Evolutionary conservation across 2,113 vertebrate genomes (phyloP), one percentile per base, ranked within the genome.

Genomic region (Jacana jacana): DNA sequence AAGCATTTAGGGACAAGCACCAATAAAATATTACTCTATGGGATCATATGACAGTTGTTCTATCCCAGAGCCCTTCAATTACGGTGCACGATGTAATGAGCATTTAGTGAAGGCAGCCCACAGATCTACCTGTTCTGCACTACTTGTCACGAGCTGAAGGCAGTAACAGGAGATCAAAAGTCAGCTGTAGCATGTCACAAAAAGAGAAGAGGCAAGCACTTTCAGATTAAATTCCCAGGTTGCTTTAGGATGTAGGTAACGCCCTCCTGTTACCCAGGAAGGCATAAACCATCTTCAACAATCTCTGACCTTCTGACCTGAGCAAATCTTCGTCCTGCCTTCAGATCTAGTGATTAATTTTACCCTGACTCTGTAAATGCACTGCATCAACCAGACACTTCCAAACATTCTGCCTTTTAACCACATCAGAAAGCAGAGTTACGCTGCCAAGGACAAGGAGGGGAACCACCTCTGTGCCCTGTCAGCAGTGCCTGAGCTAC

Each of bases 341-440:
- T 91, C 68, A 90, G 60, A 81, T 70, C 35, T 60, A 72, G 48
- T 79, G 61, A 84, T 91, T 95, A 78, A 92, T 84, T 88, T 93
- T 92, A 93, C 91, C 80, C 89, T 76, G 84, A 75, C 81, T 91
- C 81, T 51, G 52, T 44, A 91, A 79, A 86, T 54, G 39, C 72
- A 49, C 20, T 70, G 63, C 1, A 0, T 71, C 64, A 77, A 6
- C 42, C 65, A 92, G 69, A 68, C 27, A 10, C 65, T 84, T 93
- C 69, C 65, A 16, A 18, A 25, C 69, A 89, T 92, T 82, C 92
- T 91, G 72, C 75, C 39, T 79, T 58, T 52, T 60, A 92, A 79
- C 94, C 91, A 93, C 86, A 93, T 95, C 93, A 95, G 72, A 96
- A 79, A 84, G 57, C 20, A 12, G 63, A 52, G 27, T 65, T 68